Conservation (phyloP, 2,113 vertebrate genomes). For the Odobenus rosmarus region DNA sequence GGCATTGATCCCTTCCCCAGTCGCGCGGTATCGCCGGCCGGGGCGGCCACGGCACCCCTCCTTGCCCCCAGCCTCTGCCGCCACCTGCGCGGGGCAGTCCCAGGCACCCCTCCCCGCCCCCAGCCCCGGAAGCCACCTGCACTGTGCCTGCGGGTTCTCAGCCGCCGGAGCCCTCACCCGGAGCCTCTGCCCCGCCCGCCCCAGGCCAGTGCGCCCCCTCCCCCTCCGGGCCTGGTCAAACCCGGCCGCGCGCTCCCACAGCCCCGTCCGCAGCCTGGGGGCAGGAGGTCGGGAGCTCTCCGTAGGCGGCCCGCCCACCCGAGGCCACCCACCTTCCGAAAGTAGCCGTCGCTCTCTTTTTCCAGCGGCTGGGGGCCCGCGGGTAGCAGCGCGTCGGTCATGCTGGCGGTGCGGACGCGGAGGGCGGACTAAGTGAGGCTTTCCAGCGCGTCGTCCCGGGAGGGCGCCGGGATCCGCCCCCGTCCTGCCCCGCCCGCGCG, state of each 20-base stretch:
- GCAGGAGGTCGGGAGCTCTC: rapidly evolving
- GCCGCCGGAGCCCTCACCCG: neutral
- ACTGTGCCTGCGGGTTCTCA: neutral
- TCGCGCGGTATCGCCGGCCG: neutral
- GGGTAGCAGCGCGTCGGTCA: conserved; percentile 85
- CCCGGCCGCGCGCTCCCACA: neutral
- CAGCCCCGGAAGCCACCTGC: conserved; percentile 37
- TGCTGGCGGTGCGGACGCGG: conserved; percentile 41
- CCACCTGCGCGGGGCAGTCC: neutral
- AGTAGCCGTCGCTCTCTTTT: conserved; percentile 79
- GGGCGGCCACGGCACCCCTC: neutral
- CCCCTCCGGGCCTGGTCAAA: neutral
- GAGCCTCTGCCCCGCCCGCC: neutral
- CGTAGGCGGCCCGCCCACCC: neutral
- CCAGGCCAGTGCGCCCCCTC: neutral
- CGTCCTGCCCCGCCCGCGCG: no score
- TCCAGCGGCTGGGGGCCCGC: conserved; percentile 71
- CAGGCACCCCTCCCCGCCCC: neutral
- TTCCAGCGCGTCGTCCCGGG: neutral
- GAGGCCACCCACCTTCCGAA: conserved; percentile 85
- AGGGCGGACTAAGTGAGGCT: neutral
- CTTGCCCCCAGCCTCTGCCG: neutral
- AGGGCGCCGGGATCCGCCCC: neutral
- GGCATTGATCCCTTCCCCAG: neutral
- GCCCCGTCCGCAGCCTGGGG: neutral